Evolutionary conservation across 2,797 vertebrate species (phyloP), one percentile per base, ranked within the genome.

Genomic region (Coilia nasus): DNA sequence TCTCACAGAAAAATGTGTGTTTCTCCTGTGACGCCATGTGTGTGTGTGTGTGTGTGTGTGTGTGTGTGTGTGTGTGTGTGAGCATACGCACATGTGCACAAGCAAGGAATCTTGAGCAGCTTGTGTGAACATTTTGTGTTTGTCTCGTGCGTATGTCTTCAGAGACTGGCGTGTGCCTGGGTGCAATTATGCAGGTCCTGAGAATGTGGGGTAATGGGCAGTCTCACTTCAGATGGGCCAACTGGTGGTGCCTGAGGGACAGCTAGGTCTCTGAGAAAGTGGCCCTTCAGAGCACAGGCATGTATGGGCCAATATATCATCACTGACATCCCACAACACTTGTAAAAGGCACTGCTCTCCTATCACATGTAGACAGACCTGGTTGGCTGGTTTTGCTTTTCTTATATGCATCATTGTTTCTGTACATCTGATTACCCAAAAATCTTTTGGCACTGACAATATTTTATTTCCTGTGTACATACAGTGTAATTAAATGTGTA

Each of bases 181-280:
- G 80, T 87, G 83, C 78, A 81, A 86, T 83, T 64, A n/a, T 67
- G 54, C 59, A 75, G 87, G 87, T 62, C 87, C 85, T 89, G 85
- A 88, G 84, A 89, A 87, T 25, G 81, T 85, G 21, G 60, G n/a
- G 25, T 85, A 78, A 31, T 83, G 57, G 35, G 82, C n/a, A 23
- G 31, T 75, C 67, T 41, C 67, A 75, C 67, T 75, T 75, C 15
- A 75, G 31, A 75, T 15, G 31, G 67, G 31, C 12, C 31, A 19
- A 75, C 67, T 41, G 28, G 4, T 35, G 31, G 28, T 25, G 31
- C 67, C 67, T 75, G 31, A 17, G 67, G 15, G 67, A 75, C 67
- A 75, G 31, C 31, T 31, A 41, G 4, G 19, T 75, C 31, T 19
- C 67, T 41, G 67, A 75, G 67, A 75, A 75, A 75, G 15, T 75